These are phyloP conservation scores for Flexamia atlantica DNA, from an alignment of 2,888 invertebrate genomes.

Conservation along the genomic window DNA sequence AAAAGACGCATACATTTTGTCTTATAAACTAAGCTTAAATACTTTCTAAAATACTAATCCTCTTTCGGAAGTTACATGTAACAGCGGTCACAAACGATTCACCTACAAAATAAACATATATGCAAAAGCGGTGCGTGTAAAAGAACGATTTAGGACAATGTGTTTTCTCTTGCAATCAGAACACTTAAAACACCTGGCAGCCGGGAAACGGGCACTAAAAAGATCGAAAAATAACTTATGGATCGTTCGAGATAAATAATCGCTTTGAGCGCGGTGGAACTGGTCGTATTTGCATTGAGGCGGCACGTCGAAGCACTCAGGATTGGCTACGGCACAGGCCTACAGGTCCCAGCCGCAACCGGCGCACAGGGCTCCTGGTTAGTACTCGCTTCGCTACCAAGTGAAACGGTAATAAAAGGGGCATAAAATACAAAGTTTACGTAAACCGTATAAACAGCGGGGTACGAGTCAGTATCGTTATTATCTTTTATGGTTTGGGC, in stretches of 20 bases:
- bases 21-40: no score
- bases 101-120: no score
- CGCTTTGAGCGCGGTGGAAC: conserved; percentile 14
- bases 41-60: no score
- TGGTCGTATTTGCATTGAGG: conserved; percentile 53
- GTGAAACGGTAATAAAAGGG: background rate
- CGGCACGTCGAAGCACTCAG: background rate
- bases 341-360: background rate
- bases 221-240: conserved; percentile 40
- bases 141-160: no score
- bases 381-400: background rate
- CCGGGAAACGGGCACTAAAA: background rate
- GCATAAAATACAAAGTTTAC: conserved; percentile 53
- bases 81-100: no score
- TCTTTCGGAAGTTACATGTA: no score
- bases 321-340: background rate
- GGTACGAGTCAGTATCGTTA: conserved; percentile 41
- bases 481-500: conserved; percentile 51
- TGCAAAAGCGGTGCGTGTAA: no score
- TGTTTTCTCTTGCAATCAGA: background rate
- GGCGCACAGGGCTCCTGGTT: conserved; percentile 22
- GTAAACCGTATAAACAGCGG: conserved; percentile 50
- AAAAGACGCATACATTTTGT: no score
- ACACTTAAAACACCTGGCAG: background rate
- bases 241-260: conserved; percentile 43